phyloP scores from a whole-genome alignment of 2,113 vertebrate genomes.

The Enhydra lutris region DNA sequence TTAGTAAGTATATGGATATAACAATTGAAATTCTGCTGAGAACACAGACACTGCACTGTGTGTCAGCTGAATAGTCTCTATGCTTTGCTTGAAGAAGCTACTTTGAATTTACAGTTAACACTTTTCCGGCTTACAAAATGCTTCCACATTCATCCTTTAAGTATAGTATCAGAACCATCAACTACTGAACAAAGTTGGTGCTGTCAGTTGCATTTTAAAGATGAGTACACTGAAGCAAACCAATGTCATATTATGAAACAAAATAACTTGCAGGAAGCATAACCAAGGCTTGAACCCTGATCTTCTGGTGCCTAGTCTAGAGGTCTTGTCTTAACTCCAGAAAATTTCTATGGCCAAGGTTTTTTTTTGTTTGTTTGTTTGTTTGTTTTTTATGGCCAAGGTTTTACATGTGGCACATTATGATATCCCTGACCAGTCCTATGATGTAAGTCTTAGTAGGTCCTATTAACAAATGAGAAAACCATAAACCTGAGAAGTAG shows the following conservation, averaged over 20 bases:
- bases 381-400: not conserved
- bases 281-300: not conserved
- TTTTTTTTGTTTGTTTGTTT: too few relatives aligned
- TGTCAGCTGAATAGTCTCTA: not conserved
- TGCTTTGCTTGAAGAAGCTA: not conserved
- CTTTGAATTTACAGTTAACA: not conserved
- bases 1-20: not conserved
- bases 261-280: not conserved
- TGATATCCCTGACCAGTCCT: not conserved
- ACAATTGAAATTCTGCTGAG: not conserved
- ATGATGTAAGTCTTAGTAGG: not conserved
- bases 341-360: not conserved
- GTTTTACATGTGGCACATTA: not conserved
- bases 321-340: not conserved
- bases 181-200: not conserved
- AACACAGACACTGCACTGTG: not conserved
- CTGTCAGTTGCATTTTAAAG: not conserved
- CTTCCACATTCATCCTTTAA: not conserved
- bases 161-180: not conserved
- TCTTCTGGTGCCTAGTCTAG: not conserved
- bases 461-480: not conserved
- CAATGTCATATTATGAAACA: not conserved
- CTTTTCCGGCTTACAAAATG: not conserved
- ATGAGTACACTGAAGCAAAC: not conserved
- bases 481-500: not conserved